Evolutionary conservation across 2,797 vertebrate genomes (phyloP), one percentile per base, ranked within the genome.

Genomic region (Acrossocheilus wenchowensis): DNA sequence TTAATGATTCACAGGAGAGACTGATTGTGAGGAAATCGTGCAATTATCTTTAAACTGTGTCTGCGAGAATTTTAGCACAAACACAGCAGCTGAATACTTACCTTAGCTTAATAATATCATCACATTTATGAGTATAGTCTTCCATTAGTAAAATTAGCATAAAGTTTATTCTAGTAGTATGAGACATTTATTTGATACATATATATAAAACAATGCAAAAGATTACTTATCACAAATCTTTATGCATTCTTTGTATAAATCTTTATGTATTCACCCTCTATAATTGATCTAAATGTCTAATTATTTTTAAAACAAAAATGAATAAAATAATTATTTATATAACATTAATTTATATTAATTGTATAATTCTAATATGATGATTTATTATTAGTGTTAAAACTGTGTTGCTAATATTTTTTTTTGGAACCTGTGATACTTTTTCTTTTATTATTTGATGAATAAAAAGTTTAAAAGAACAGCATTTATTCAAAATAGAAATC

Each of bases 1-100:
- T 66, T n/a, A 81, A 68, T 71, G 17, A 80, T 30, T 79, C 39
- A 45, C 78, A 62, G 39, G 62, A 52, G 64, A 71, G 30, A 14
- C 30, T 21, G 5, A n/a, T n/a, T 68, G 23, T 30, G 23, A 72
- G 19, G 50, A 17, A 7, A 11, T 30, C 30, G 1, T 34, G 23
- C 23, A 54, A 4, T 36, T 54, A 64, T 82, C 11, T 26, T 68
- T 71, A n/a, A 69, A 79, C 8, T 72, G 36, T 26, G n/a, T 57
- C 48, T 75, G 50, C 34, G 15, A 69, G 11, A n/a, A n/a, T 57
- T 52, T 39, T 30, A 36, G 48, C 17, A 52, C 73, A 75, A 75
- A 75, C 30, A 11, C 17, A 34, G 7, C 45, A 34, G 0, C 4
- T 30, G 4, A 10, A 75, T 30, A 34, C 26, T 52, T 4, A 36